These are phyloP conservation scores for Halesus radiatus DNA, from an alignment of 1,140 invertebrate genomes.

Conservation along the genomic window DNA sequence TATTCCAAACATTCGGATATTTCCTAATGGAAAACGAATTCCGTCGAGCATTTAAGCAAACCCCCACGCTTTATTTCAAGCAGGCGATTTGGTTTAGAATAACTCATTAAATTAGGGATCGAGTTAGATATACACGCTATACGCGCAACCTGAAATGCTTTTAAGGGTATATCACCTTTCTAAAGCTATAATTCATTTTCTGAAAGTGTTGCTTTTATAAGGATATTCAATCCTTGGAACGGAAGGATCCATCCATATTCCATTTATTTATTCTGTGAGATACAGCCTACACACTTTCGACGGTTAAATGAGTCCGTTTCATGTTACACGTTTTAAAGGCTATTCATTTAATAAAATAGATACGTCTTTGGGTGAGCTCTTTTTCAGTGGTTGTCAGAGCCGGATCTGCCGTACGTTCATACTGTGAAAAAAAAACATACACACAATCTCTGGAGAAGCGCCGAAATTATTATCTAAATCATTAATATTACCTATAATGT, in stretches of 20 bases:
- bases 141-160: constrained; percentile 23
- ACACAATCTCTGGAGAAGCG: too few species aligned
- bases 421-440: too few species aligned
- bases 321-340: too few species aligned
- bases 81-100: constrained; percentile 19
- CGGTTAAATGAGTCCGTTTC: too few species aligned
- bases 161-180: constrained; percentile 29
- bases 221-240: constrained; percentile 21
- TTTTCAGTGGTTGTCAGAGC: too few species aligned
- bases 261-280: neutral
- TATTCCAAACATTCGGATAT: neutral
- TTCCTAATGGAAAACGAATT: neutral
- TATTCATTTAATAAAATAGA: too few species aligned
- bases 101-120: constrained; percentile 12
- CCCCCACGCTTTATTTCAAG: neutral
- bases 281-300: neutral
- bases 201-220: constrained; percentile 29
- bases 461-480: too few species aligned
- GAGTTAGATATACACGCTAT: constrained; percentile 24
- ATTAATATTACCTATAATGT: too few species aligned
- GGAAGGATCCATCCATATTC: neutral
- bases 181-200: constrained; percentile 4
- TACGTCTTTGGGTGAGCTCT: too few species aligned
- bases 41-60: neutral
- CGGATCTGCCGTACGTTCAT: too few species aligned